phyloP scores from a whole-genome alignment of 2,113 vertebrate species.

The Ptilonorhynchus violaceus region DNA sequence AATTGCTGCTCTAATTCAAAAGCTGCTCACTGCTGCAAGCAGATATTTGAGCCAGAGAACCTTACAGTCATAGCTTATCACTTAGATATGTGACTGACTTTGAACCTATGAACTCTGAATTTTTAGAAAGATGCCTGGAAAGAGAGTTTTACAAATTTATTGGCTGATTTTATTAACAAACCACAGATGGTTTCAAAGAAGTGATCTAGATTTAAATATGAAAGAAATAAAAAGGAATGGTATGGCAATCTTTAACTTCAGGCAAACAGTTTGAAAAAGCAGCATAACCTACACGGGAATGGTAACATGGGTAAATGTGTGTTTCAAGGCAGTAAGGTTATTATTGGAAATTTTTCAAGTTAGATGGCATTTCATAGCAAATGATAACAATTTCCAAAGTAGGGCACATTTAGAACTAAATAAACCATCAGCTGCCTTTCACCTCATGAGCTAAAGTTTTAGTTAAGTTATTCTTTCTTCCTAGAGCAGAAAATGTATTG shows the following conservation, averaged over 20 bases:
- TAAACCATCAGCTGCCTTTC: not conserved
- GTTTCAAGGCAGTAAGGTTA: not conserved
- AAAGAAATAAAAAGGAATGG: not conserved
- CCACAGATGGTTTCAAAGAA: not conserved
- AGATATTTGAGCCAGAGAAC: not conserved
- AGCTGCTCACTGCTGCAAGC: constrained; percentile 18
- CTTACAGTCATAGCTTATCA: not conserved
- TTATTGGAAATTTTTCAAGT: not conserved
- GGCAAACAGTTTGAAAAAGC: not conserved
- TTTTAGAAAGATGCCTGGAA: not conserved
- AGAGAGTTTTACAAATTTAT: not conserved
- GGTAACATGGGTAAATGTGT: not conserved
- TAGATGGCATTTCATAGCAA: not conserved
- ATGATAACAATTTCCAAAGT: not conserved
- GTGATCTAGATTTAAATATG: not conserved
- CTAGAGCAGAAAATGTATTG: not conserved
- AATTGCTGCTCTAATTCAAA: constrained; percentile 40
- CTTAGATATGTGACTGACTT: constrained; percentile 11
- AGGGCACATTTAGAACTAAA: not conserved
- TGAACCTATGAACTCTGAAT: constrained; percentile 16
- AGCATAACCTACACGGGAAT: not conserved
- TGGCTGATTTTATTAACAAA: not conserved
- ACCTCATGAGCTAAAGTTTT: not conserved
- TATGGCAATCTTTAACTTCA: not conserved
- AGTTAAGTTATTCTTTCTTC: not conserved